Conservation (phyloP, 2,113 vertebrate genomes). For the Trematomus loennbergii region DNA sequence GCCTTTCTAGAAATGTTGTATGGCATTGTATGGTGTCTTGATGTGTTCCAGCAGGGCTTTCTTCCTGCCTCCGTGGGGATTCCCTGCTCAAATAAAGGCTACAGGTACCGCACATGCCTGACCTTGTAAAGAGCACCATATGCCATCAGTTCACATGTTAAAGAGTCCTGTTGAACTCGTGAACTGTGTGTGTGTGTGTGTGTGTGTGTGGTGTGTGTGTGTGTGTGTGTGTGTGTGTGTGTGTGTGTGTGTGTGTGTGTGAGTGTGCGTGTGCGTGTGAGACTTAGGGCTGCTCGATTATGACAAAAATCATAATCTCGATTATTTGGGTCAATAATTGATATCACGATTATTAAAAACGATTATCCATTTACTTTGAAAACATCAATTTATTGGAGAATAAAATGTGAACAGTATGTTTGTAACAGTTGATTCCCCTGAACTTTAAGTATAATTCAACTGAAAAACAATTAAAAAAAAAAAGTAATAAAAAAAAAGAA, state of each 20-base stretch:
- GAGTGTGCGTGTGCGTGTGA: conserved; percentile 6
- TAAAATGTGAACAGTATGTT: too few species aligned
- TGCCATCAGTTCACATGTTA: conserved; percentile 63
- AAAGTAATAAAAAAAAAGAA: too few species aligned
- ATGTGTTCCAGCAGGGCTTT: conserved; percentile 17
- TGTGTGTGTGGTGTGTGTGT: conserved; percentile 7
- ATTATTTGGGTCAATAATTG: too few species aligned
- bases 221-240: conserved; percentile 15
- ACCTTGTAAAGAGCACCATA: conserved; percentile 59
- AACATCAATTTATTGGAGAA: too few species aligned
- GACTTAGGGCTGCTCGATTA: too few species aligned
- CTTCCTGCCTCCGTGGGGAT: conserved; percentile 30
- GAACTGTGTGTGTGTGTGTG: conserved; percentile 36
- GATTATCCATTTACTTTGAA: too few species aligned
- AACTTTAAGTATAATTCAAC: too few species aligned
- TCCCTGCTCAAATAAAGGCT: conserved; percentile 41
- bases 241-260: conserved; percentile 5
- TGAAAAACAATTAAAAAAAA: too few species aligned
- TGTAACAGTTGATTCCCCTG: too few species aligned
- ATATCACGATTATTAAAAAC: too few species aligned
- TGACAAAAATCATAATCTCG: too few species aligned
- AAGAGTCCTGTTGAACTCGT: conserved; percentile 65
- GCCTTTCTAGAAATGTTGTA: conserved; percentile 24
- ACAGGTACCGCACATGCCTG: conserved; percentile 27
- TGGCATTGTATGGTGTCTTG: conserved; percentile 25